Evolutionary conservation across 2,888 invertebrate genomes (phyloP), one percentile per base, ranked within the genome.

Genomic region (Pandemis cinnamomeana): DNA sequence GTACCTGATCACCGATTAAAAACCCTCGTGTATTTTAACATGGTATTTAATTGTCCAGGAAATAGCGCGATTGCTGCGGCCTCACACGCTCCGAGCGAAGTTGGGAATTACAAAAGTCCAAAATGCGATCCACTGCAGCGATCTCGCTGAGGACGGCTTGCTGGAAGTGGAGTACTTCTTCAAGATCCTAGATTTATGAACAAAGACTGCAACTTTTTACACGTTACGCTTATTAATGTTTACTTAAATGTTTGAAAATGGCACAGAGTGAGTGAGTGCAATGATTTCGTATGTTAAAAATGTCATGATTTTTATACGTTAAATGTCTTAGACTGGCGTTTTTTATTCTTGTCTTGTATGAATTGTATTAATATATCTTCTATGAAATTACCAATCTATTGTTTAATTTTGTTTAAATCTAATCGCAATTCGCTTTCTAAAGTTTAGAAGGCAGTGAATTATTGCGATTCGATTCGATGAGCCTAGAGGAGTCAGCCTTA

Each of bases 41-140:
- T 36, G 27, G 27, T 36, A 36, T 36, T 36, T 36, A 36, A 36
- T 58, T 77, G 55, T 70, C n/a, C 86, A 97, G 97, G 98, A 98
- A 87, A 96, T 98, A 75, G 98, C 98, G 0, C 95, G 96, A 80
- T 95, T 98, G 78, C 92, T 99, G 70, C 95, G 98, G 15, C 98
- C 99, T 0, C 94, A 97, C 78, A 97, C 98, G 0, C 87, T 99
- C 60, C 95, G 99, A 81, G 98, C 98, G 0, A 95, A 96, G 83
- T 97, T 97, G 89, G 99, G 99, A 0, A 95, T 95, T 60, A 96
- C 96, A 60, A 98, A 97, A 91, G 95, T 98, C 36, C 95, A 96
- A 84, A 99, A 99, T 91, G 98, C 97, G 5, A 94, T 99, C 7
- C 99, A 99, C 88, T 99, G 99, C 86, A 99, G 99, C 36, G 99